phyloP scores from a whole-genome alignment of 1,140 invertebrate species.

The Drosophila tsacasi region DNA sequence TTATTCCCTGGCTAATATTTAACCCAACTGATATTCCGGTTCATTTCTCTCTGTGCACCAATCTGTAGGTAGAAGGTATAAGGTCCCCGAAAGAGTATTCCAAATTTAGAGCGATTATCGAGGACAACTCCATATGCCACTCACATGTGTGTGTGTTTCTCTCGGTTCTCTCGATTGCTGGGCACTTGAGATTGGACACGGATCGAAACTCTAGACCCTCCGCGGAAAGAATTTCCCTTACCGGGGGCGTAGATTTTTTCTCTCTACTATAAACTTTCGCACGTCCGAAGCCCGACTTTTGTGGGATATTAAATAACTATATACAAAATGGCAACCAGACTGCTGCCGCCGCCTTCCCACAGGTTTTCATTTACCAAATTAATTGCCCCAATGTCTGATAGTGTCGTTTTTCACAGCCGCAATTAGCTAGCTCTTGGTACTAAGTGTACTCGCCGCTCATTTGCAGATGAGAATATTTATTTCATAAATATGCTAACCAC shows the following conservation, averaged over 20 bases:
- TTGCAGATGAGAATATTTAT: slow-evolving; percentile 70
- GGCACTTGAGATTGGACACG: slow-evolving; percentile 38
- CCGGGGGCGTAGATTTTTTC: slow-evolving; percentile 1
- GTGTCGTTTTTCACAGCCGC: slow-evolving; percentile 56
- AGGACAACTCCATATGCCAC: slow-evolving; percentile 41
- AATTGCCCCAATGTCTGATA: slow-evolving; percentile 29
- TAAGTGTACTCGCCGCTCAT: slow-evolving; percentile 53
- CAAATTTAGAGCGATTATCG: slow-evolving; percentile 52
- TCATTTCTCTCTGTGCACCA: slow-evolving; percentile 3
- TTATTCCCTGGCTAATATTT: neutral
- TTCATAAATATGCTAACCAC: slow-evolving; percentile 76
- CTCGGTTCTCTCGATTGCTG: neutral
- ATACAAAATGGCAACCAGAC: neutral
- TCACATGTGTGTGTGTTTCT: slow-evolving; percentile 24
- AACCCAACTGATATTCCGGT: too few relatives aligned
- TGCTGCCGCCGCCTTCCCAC: slow-evolving; percentile 58
- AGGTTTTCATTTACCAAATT: slow-evolving; percentile 67
- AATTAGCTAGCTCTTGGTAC: slow-evolving; percentile 59
- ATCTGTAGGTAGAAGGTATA: slow-evolving; percentile 44
- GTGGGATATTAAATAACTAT: neutral
- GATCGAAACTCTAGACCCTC: slow-evolving; percentile 10
- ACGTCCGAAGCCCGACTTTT: slow-evolving; percentile 32
- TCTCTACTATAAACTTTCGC: slow-evolving; percentile 61
- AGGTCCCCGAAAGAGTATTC: slow-evolving; percentile 35
- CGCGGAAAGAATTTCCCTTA: slow-evolving; percentile 8